Evolutionary conservation across 2,113 vertebrate genomes (phyloP).

Genomic region (Mastomys coucha): DNA sequence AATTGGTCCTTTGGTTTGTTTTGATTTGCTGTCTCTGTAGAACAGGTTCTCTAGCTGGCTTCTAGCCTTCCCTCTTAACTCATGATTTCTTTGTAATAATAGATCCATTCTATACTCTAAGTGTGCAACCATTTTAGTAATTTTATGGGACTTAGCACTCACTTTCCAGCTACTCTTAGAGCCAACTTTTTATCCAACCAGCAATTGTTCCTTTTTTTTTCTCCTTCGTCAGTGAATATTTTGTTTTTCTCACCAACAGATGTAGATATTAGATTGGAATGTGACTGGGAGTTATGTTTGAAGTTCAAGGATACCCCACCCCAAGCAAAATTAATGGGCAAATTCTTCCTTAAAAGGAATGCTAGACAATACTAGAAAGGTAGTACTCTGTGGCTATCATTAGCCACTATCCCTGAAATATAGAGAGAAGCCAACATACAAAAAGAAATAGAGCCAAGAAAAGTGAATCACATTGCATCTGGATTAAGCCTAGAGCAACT

Average conservation of each 20-base stretch:
- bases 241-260: not conserved
- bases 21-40: not conserved
- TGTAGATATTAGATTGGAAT: not conserved
- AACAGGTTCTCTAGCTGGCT: not conserved
- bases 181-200: not conserved
- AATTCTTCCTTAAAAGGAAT: not conserved
- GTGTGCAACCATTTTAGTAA: not conserved
- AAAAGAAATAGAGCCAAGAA: slow-evolving; percentile 8
- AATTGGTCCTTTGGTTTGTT: not conserved
- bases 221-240: not conserved
- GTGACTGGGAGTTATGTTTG: not conserved
- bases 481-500: not conserved
- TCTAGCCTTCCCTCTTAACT: not conserved
- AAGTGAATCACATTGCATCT: not conserved
- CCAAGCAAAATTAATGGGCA: not conserved
- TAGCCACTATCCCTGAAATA: not conserved
- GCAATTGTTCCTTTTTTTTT: not conserved
- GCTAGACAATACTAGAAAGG: not conserved
- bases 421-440: not conserved
- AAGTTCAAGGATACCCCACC: not conserved
- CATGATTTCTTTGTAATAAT: not conserved
- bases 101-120: not conserved
- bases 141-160: slow-evolving; percentile 39
- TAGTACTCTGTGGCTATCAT: not conserved
- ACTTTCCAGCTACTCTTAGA: not conserved